These are phyloP conservation scores for Ectemnius continuus DNA, from an alignment of 2,888 invertebrate genomes.

Conservation along the genomic window DNA sequence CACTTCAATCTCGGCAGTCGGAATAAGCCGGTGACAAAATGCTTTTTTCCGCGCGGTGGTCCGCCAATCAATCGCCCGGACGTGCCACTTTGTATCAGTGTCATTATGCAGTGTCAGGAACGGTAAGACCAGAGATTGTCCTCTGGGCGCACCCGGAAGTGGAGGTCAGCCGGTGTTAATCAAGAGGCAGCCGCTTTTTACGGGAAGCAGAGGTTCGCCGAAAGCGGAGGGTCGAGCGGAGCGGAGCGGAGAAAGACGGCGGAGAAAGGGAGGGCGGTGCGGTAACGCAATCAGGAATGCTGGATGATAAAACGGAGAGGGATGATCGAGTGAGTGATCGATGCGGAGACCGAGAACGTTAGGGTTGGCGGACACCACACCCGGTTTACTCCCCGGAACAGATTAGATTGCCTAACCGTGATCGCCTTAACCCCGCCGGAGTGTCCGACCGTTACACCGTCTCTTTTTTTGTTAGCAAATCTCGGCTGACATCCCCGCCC, in stretches of 20 bases:
- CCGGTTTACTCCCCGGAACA: slow-evolving; percentile 65
- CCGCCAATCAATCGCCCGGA: too few relatives aligned
- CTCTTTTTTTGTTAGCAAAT: slow-evolving; percentile 33
- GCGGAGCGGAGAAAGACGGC: too few relatives aligned
- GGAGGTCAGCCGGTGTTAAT: slow-evolving; percentile 57
- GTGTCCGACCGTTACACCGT: slow-evolving; percentile 44
- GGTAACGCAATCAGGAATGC: slow-evolving; percentile 39
- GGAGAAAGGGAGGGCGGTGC: slow-evolving; percentile 32
- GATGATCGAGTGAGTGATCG: slow-evolving; percentile 71
- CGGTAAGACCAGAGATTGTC: not conserved
- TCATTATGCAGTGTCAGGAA: not conserved
- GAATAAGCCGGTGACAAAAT: too few relatives aligned
- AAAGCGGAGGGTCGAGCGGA: slow-evolving; percentile 28
- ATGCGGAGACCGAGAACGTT: slow-evolving; percentile 54
- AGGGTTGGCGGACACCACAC: slow-evolving; percentile 42
- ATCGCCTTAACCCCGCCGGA: slow-evolving; percentile 46
- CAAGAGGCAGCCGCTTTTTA: slow-evolving; percentile 63
- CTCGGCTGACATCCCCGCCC: slow-evolving; percentile 19
- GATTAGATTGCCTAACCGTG: slow-evolving; percentile 72
- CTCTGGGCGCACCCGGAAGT: slow-evolving; percentile 10
- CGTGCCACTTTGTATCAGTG: not conserved
- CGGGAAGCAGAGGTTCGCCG: slow-evolving; percentile 48
- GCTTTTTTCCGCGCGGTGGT: too few relatives aligned
- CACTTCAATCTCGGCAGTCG: too few relatives aligned
- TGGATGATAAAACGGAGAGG: slow-evolving; percentile 58